Evolutionary conservation across 1,140 invertebrate genomes (phyloP).

Genomic region (Drosophila serrata): DNA sequence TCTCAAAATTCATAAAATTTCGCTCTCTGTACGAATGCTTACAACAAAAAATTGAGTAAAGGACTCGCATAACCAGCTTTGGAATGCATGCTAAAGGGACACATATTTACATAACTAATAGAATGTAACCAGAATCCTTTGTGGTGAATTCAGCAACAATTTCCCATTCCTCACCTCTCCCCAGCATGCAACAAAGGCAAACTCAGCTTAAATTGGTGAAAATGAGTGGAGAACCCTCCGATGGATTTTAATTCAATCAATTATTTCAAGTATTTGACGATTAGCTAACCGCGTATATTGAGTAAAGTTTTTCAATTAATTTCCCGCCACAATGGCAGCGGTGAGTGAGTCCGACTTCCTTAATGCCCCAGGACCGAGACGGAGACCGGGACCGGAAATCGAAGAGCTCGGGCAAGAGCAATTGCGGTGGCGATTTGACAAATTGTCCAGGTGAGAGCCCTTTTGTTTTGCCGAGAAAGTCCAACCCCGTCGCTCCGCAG

Average conservation of each 20-base stretch:
- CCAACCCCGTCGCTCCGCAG: background rate
- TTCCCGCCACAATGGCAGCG: slow-evolving; percentile 51
- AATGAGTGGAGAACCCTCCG: slow-evolving; percentile 36
- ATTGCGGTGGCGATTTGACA: slow-evolving; percentile 83
- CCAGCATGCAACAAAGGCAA: background rate
- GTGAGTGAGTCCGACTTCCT: slow-evolving; percentile 42
- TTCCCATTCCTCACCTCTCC: too few relatives aligned
- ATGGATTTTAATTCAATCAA: slow-evolving; percentile 61
- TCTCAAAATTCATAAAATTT: background rate
- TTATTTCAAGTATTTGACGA: slow-evolving; percentile 80
- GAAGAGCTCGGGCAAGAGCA: slow-evolving; percentile 63
- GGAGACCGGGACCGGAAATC: slow-evolving; percentile 42
- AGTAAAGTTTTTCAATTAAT: slow-evolving; percentile 81
- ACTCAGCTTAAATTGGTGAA: slow-evolving; percentile 46
- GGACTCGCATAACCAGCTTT: background rate
- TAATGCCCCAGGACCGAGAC: slow-evolving; percentile 35
- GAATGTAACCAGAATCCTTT: slow-evolving; percentile 4
- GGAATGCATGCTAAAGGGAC: background rate
- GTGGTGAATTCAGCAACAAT: background rate
- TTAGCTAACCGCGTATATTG: slow-evolving; percentile 60
- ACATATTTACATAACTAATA: slow-evolving; percentile 10
- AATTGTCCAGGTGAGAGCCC: slow-evolving; percentile 70
- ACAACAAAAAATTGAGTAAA: background rate
- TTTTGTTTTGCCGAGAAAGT: slow-evolving; percentile 56
- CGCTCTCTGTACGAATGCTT: background rate